A percentile compares a stretch with the other conserved stretches of the same genome.
Evolutionary conservation across 1,140 invertebrate genomes (phyloP).

Genomic region (Maniola jurtina): DNA sequence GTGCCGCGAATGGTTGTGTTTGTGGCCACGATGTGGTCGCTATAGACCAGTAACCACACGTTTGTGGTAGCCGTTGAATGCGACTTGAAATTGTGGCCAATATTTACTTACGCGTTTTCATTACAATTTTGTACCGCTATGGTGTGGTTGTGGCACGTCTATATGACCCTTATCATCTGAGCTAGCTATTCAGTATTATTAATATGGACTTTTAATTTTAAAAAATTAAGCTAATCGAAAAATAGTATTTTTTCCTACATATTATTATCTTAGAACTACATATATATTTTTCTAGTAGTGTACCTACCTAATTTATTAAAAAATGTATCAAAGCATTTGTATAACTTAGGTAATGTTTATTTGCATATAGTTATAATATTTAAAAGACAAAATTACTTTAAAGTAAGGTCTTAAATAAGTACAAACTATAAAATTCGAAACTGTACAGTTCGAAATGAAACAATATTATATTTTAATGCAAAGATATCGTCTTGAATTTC

Average conservation of each 20-base stretch:
- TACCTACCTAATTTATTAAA: conserved; percentile 6
- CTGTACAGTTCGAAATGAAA: not conserved
- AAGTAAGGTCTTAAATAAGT: not conserved
- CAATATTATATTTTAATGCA: conserved; percentile 2
- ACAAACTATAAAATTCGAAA: conserved; percentile 5
- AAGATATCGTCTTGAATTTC: not conserved
- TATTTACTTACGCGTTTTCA: too few relatives aligned
- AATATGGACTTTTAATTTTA: too few relatives aligned
- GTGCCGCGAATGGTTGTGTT: too few relatives aligned
- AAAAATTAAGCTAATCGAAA: not conserved
- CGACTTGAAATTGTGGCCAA: too few relatives aligned
- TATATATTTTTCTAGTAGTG: not conserved
- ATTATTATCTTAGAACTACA: conserved; percentile 1
- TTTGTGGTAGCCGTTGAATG: too few relatives aligned
- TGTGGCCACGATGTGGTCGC: too few relatives aligned
- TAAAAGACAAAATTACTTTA: not conserved
- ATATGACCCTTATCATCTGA: not conserved
- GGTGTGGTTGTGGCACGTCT: too few relatives aligned
- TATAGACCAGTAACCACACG: too few relatives aligned
- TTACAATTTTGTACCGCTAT: too few relatives aligned
- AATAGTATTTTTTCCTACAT: conserved; percentile 1
- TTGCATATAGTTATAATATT: not conserved
- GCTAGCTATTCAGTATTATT: conserved; percentile 19
- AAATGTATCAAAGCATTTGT: conserved; percentile 2
- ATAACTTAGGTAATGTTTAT: not conserved